Evolutionary conservation across 2,888 invertebrate genomes (phyloP).

Genomic region (Tipula vernalis): DNA sequence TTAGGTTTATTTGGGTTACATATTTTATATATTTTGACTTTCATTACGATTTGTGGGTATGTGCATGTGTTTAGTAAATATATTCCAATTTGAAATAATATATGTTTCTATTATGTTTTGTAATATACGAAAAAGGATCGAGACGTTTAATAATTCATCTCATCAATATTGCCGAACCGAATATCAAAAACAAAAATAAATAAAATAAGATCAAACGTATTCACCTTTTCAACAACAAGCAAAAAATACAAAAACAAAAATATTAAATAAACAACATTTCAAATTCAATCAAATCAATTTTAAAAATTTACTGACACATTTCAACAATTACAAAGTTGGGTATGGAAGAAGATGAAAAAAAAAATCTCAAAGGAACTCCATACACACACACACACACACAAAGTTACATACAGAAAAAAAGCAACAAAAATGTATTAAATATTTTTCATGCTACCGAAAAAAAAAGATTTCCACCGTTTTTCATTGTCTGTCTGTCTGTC

Average conservation of each 20-base stretch:
- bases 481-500: background rate
- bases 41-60: background rate
- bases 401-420: background rate
- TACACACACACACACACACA: background rate
- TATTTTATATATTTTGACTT: background rate
- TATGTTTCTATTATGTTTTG: background rate
- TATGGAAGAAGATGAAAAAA: background rate
- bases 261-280: background rate
- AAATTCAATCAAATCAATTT: background rate
- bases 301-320: slow-evolving; percentile 4
- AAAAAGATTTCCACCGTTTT: background rate
- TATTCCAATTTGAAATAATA: background rate
- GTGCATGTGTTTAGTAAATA: background rate
- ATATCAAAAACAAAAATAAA: background rate
- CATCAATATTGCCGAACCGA: background rate
- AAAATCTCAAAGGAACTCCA: background rate
- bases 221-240: background rate
- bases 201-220: background rate
- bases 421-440: background rate
- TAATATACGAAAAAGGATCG: background rate
- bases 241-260: background rate
- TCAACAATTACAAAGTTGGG: background rate
- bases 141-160: background rate
- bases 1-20: background rate
- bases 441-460: background rate